phyloP scores from a whole-genome alignment of 2,888 invertebrate species.

The Mythimna ferrago region DNA sequence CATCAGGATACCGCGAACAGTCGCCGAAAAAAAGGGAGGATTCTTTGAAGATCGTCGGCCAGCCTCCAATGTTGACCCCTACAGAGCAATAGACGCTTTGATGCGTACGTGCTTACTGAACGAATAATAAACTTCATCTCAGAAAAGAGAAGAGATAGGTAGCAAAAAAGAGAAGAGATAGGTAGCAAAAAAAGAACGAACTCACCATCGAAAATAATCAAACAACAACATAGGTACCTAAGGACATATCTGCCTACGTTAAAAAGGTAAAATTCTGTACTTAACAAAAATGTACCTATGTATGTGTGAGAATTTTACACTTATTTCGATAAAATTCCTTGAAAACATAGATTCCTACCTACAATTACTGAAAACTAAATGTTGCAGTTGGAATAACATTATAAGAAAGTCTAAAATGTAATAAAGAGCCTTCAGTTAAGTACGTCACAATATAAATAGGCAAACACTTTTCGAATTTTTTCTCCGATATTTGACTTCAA shows the following conservation, averaged over 20 bases:
- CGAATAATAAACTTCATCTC: constrained; percentile 82
- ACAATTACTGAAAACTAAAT: no score
- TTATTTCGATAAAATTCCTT: background rate
- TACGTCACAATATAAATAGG: no score
- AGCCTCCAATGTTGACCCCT: constrained; percentile 98
- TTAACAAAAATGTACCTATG: background rate
- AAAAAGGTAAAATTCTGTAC: background rate
- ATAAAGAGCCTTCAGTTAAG: no score
- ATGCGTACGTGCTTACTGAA: constrained; percentile 96
- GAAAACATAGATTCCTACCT: background rate
- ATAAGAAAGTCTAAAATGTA: no score
- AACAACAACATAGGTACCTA: background rate
- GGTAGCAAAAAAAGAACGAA: background rate
- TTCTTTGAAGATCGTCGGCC: constrained; percentile 98
- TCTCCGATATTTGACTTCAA: no score
- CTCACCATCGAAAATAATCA: background rate
- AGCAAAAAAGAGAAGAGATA: no score
- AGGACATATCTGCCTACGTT: background rate
- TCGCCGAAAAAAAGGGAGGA: constrained; percentile 97
- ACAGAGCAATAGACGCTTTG: constrained; percentile 95
- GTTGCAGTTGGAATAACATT: no score
- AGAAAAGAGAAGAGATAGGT: background rate
- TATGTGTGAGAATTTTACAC: background rate
- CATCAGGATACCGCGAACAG: constrained; percentile 97
- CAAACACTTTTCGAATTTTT: no score